A percentile compares a stretch with the other conserved stretches of the same genome.
Evolutionary conservation across 2,113 vertebrate genomes (phyloP).

Genomic region (Syngnathus scovelli): DNA sequence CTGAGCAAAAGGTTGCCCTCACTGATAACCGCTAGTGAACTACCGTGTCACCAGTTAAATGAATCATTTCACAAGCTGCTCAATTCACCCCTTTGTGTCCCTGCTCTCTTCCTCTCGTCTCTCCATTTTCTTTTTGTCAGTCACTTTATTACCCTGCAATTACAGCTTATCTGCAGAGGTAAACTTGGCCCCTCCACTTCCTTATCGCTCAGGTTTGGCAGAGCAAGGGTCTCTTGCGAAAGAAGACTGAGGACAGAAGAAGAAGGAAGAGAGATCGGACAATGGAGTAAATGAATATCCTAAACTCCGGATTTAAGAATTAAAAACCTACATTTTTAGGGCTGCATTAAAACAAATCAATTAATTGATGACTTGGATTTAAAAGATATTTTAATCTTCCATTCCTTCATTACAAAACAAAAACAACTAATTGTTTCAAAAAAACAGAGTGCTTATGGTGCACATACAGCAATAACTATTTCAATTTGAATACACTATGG

Average conservation of each 20-base stretch:
- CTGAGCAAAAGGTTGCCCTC: slow-evolving; percentile 43
- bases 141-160: slow-evolving; percentile 65
- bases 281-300: slow-evolving; percentile 18
- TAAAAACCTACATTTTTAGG: neutral
- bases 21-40: slow-evolving; percentile 50
- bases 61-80: slow-evolving; percentile 54
- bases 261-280: slow-evolving; percentile 11
- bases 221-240: slow-evolving; percentile 64
- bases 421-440: no score
- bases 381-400: no score
- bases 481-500: no score
- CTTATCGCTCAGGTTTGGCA: slow-evolving; percentile 55
- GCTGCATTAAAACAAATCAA: no score
- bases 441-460: no score
- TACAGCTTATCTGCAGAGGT: slow-evolving; percentile 64
- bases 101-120: slow-evolving; percentile 31
- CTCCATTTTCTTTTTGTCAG: slow-evolving; percentile 28
- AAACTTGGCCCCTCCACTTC: slow-evolving; percentile 58
- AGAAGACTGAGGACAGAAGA: slow-evolving; percentile 40
- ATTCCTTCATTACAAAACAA: no score
- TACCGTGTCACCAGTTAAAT: slow-evolving; percentile 40
- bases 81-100: slow-evolving; percentile 47
- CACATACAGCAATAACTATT: no score
- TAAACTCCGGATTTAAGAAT: neutral
- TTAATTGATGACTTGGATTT: no score